Evolutionary conservation across 2,113 vertebrate species (phyloP).

Genomic region (Plecturocebus donacophilus): DNA sequence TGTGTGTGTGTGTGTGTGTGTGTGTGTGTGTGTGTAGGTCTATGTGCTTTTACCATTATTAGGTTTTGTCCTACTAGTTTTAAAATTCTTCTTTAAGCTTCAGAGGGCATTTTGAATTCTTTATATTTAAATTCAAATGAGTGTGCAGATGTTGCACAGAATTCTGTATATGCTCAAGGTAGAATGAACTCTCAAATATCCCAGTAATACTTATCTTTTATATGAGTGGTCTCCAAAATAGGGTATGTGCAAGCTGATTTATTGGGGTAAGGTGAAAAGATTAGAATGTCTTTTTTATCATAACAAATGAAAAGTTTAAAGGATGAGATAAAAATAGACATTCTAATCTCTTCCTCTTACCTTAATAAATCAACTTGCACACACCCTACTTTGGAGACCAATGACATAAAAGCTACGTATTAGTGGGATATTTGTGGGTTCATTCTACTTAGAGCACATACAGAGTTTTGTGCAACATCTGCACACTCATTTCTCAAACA

Average conservation of each 20-base stretch:
- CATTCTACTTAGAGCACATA: not conserved
- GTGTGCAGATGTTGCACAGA: not conserved
- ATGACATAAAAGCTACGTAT: not conserved
- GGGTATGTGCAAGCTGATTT: not conserved
- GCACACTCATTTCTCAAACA: not conserved
- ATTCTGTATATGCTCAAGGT: not conserved
- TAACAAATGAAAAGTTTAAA: not conserved
- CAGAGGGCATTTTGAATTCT: not conserved
- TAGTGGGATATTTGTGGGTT: not conserved
- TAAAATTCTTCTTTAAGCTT: conserved; percentile 5
- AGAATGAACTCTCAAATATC: not conserved
- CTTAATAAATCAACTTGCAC: not conserved
- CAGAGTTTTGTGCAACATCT: not conserved
- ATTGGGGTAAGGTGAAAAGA: not conserved
- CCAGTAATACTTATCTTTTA: not conserved
- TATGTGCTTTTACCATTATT: not conserved
- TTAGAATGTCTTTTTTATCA: not conserved
- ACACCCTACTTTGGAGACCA: not conserved
- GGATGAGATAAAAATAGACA: not conserved
- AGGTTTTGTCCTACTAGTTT: not conserved
- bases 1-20: not conserved
- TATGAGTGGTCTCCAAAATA: not conserved
- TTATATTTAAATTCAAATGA: not conserved
- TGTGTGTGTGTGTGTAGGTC: not conserved
- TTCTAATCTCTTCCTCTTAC: conserved; percentile 10